Evolutionary conservation across 1,140 invertebrate genomes (phyloP), one percentile per base, ranked within the genome.

Genomic region (Neuroterus valhalla): DNA sequence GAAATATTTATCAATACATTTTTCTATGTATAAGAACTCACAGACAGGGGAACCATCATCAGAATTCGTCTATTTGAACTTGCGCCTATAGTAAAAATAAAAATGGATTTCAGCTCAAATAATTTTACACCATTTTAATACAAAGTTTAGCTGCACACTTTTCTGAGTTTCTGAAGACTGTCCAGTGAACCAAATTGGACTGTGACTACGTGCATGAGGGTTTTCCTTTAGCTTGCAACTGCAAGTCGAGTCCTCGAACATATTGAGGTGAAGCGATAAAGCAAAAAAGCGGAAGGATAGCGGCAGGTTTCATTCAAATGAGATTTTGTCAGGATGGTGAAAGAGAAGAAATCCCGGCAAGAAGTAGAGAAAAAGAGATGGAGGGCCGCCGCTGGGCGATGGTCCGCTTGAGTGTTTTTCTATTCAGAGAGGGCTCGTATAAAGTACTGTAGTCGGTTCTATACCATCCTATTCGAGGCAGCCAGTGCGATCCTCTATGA

Each of bases 361-460:
- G 14, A 62, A 62, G 26, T 62, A 76, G 74, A 72, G 43, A 48
- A 74, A 66, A 46, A 67, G 31, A 72, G 69, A 26, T 46, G 42
- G 62, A 50, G 45, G 21, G 21, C 12, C 45, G 44, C 19, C 44
- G 71, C 62, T 26, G 55, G 71, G 46, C 52, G 55, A 38, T 82
- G 79, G 85, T 81, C 71, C 76, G 78, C 79, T 86, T 80, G 83
- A 86, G 85, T 86, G 85, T 87, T 88, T 88, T 87, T 85, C 82
- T 84, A 85, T 86, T 87, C 82, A 86, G 77, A 81, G 70, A 81
- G 81, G 81, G 75, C 79, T 86, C 78, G 80, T 80, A 84, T 85
- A 85, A 86, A 87, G 83, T 87, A 82, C 82, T 55, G 26, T 31
- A 62, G 72, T 66, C 48, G 77, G 26, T 78, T 78, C 75, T 70